phyloP scores from a whole-genome alignment of 92 coral and sea anemone species.

The Epizoanthus fatuus region DNA sequence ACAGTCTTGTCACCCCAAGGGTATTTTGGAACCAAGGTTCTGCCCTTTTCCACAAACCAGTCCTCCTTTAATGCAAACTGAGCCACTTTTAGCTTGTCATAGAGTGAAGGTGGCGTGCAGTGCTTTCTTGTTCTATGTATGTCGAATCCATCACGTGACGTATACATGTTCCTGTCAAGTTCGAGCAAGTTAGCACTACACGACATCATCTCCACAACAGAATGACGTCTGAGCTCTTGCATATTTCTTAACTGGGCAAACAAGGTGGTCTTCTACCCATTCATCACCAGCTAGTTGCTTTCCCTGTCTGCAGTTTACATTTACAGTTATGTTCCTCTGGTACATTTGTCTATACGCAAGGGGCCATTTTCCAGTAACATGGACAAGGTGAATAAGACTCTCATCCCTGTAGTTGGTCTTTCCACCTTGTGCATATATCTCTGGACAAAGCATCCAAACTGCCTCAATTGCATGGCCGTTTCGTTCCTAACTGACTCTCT shows the following conservation, averaged over 20 bases:
- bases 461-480: conserved; percentile 64
- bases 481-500: conserved; percentile 52
- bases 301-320: conserved; percentile 54
- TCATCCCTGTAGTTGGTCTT: conserved; percentile 42
- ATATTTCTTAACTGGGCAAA: conserved; percentile 54
- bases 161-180: conserved; percentile 53
- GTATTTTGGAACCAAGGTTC: conserved; percentile 24
- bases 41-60: conserved; percentile 33
- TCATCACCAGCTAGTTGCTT: conserved; percentile 67
- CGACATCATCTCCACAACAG: conserved; percentile 63
- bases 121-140: conserved; percentile 54
- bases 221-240: conserved; percentile 56
- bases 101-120: conserved; percentile 43
- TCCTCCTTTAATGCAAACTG: conserved; percentile 59
- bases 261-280: conserved; percentile 69
- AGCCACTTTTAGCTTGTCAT: conserved; percentile 60
- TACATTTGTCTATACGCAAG: conserved; percentile 32
- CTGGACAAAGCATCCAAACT: conserved; percentile 44
- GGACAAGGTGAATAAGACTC: background rate
- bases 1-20: conserved; percentile 54
- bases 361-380: conserved; percentile 46
- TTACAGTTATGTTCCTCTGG: conserved; percentile 49
- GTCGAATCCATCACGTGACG: conserved; percentile 53
- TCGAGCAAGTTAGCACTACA: conserved; percentile 56
- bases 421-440: conserved; percentile 6